Evolutionary conservation across 2,797 vertebrate species (phyloP).

Genomic region (Agapornis canus): DNA sequence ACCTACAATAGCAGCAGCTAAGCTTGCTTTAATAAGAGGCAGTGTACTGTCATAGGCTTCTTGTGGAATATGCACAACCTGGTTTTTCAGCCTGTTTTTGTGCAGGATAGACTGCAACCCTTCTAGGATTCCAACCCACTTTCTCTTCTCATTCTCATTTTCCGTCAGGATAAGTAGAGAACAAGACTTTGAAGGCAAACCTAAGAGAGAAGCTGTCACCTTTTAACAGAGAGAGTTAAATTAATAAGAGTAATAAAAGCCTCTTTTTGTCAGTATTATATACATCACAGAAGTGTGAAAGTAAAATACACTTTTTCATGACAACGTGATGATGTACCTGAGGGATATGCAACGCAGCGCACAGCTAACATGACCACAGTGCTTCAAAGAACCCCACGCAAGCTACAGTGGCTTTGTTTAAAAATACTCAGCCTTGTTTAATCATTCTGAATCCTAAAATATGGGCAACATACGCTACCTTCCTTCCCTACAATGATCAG

Average conservation of each 20-base stretch:
- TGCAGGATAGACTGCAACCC: conserved; percentile 90
- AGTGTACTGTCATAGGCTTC: conserved; percentile 95
- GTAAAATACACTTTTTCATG: background rate
- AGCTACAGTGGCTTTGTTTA: background rate
- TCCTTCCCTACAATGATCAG: background rate
- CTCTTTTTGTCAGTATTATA: background rate
- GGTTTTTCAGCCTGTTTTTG: conserved; percentile 89
- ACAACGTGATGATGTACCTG: background rate
- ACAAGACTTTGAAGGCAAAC: conserved; percentile 84
- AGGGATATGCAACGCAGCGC: background rate
- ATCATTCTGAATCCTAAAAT: background rate
- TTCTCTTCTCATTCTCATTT: conserved; percentile 92
- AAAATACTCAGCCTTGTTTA: background rate
- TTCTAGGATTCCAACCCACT: conserved; percentile 95
- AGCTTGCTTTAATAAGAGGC: conserved; percentile 90
- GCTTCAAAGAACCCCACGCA: background rate
- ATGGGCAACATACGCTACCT: background rate
- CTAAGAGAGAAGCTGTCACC: conserved; percentile 91
- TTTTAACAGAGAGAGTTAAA: conserved; percentile 68
- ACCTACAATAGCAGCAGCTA: conserved; percentile 91
- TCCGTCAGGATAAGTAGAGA: conserved; percentile 93
- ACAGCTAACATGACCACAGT: background rate
- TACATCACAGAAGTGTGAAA: background rate
- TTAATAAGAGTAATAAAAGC: background rate
- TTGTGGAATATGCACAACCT: conserved; percentile 86